Percentiles rank a stretch among this genome's conserved stretches.
These are phyloP conservation scores for Neosalanx taihuensis DNA, from an alignment of 2,797 vertebrate species.

Conservation along the genomic window DNA sequence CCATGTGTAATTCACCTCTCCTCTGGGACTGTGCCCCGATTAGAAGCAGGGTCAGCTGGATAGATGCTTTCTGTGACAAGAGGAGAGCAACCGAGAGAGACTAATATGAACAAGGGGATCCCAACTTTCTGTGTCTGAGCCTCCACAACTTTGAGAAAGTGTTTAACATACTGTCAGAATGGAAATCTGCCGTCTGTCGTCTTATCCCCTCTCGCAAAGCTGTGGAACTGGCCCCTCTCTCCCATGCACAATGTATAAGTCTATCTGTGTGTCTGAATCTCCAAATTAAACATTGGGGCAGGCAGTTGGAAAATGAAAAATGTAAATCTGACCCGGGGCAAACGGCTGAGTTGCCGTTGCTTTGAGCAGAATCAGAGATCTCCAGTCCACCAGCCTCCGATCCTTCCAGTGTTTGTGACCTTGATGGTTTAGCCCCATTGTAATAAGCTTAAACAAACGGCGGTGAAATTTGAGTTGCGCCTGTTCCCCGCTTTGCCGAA, in stretches of 20 bases:
- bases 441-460: constrained; percentile 69
- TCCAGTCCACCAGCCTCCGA: constrained; percentile 35
- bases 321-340: constrained; percentile 63
- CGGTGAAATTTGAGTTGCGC: constrained; percentile 50
- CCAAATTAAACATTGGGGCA: constrained; percentile 72
- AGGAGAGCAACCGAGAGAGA: constrained; percentile 70
- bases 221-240: constrained; percentile 52
- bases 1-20: constrained; percentile 20
- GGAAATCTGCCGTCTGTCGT: constrained; percentile 55
- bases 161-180: constrained; percentile 66
- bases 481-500: constrained; percentile 44
- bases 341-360: constrained; percentile 41
- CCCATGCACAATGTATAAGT: constrained; percentile 65
- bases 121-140: constrained; percentile 59
- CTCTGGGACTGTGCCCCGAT: constrained; percentile 63
- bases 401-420: constrained; percentile 63
- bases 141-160: constrained; percentile 59
- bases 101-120: constrained; percentile 65
- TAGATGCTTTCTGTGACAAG: constrained; percentile 69
- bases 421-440: constrained; percentile 59
- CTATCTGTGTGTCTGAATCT: constrained; percentile 67
- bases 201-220: constrained; percentile 63
- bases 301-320: constrained; percentile 70
- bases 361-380: constrained; percentile 48
- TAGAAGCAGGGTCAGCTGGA: constrained; percentile 71